These are phyloP conservation scores for Pholis gunnellus DNA, from an alignment of 2,113 vertebrate species.

Conservation along the genomic window DNA sequence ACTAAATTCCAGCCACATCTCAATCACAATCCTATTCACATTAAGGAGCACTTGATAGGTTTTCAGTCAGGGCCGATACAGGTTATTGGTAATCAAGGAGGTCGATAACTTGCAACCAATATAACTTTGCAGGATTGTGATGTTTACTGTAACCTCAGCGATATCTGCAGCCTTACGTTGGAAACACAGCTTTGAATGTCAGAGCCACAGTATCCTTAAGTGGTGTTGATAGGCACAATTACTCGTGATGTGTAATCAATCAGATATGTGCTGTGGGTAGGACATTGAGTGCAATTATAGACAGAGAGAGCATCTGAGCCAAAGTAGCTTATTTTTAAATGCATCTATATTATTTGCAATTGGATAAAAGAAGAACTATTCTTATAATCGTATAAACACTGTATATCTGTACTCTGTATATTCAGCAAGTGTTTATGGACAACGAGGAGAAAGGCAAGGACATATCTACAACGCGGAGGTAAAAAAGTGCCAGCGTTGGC, in stretches of 20 bases:
- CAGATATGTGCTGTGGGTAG: neutral
- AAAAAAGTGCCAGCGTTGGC: conserved; percentile 41
- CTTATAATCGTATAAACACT: neutral
- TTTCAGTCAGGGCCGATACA: neutral
- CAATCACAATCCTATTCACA: conserved; percentile 16
- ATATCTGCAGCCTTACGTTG: neutral
- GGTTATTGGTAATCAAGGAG: neutral
- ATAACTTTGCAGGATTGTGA: neutral
- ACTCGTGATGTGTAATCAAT: neutral
- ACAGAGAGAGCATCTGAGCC: neutral
- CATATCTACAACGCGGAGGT: conserved; percentile 30
- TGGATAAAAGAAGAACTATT: neutral
- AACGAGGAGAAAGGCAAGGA: conserved; percentile 25
- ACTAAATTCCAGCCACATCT: neutral
- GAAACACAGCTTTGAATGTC: neutral
- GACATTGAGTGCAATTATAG: neutral
- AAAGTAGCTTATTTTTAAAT: neutral
- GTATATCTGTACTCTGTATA: neutral
- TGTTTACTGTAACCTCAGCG: neutral
- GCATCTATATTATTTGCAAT: neutral
- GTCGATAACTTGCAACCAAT: neutral
- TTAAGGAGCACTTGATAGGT: neutral
- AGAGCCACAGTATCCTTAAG: neutral
- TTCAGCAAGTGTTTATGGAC: conserved; percentile 13
- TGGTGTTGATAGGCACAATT: neutral